Conservation (phyloP, 2,797 vertebrate species). For the Echeneis naucrates region DNA sequence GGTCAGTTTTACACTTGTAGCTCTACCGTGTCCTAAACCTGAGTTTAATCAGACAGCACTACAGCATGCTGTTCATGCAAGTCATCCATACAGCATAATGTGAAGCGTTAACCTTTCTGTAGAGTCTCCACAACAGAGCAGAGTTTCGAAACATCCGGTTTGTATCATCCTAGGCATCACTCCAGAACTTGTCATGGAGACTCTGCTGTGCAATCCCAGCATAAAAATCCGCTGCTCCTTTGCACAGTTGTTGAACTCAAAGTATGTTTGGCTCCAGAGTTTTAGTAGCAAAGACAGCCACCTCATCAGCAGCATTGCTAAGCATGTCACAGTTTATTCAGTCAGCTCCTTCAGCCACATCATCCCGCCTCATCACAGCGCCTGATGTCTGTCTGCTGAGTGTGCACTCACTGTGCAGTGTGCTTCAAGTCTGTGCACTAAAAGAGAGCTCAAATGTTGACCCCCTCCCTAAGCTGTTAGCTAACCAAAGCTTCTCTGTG, state of each 20-base stretch:
- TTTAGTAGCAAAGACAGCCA: slow-evolving; percentile 43
- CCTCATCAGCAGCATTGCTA: slow-evolving; percentile 55
- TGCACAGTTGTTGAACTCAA: slow-evolving; percentile 51
- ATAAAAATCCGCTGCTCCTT: slow-evolving; percentile 37
- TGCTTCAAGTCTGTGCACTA: slow-evolving; percentile 61
- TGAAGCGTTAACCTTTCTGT: slow-evolving; percentile 26
- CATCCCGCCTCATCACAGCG: slow-evolving; percentile 61
- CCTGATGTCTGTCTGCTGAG: slow-evolving; percentile 44
- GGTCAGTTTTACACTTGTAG: background rate
- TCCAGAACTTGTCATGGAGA: slow-evolving; percentile 60
- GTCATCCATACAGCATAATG: slow-evolving; percentile 38
- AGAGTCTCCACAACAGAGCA: slow-evolving; percentile 73
- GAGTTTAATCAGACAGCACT: slow-evolving; percentile 26
- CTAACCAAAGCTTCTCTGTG: slow-evolving; percentile 70
- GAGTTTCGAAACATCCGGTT: slow-evolving; percentile 16
- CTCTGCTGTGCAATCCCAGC: slow-evolving; percentile 45
- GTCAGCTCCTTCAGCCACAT: slow-evolving; percentile 64
- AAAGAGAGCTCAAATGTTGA: slow-evolving; percentile 42
- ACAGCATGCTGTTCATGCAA: slow-evolving; percentile 71
- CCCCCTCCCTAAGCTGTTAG: slow-evolving; percentile 61
- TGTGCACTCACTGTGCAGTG: slow-evolving; percentile 51
- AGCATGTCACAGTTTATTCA: slow-evolving; percentile 66
- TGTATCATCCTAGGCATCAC: slow-evolving; percentile 12
- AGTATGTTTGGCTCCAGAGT: slow-evolving; percentile 47
- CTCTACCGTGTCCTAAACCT: slow-evolving; percentile 1